Conservation (phyloP, 2,888 invertebrate genomes). For the Ormyrus labotus region DNA sequence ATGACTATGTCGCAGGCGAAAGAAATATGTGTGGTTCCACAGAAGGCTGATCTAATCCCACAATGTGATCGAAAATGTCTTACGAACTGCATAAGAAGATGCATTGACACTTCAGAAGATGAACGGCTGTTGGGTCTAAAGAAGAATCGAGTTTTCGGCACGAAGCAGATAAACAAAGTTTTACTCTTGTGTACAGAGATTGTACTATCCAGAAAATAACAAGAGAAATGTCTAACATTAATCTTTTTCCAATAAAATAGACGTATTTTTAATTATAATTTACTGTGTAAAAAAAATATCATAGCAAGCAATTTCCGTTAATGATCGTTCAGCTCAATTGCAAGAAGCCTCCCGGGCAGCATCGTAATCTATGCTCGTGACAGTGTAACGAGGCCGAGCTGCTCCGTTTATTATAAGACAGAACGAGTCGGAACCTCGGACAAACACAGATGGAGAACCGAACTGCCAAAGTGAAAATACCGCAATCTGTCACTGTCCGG, state of each 20-base stretch:
- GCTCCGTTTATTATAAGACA: not conserved
- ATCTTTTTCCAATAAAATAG: no score
- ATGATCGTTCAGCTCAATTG: slow-evolving; percentile 18
- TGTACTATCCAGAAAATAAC: slow-evolving; percentile 19
- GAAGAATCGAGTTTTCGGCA: slow-evolving; percentile 52
- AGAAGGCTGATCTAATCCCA: not conserved
- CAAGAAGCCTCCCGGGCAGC: not conserved
- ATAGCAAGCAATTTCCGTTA: slow-evolving; percentile 29
- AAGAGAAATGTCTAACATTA: no score
- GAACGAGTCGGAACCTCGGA: not conserved
- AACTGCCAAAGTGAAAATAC: slow-evolving; percentile 53
- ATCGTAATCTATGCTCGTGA: slow-evolving; percentile 26
- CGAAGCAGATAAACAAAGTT: slow-evolving; percentile 49
- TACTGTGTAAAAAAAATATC: no score
- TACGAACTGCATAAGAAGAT: slow-evolving; percentile 51
- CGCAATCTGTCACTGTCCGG: slow-evolving; percentile 55
- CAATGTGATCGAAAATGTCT: slow-evolving; percentile 59
- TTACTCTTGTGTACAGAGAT: slow-evolving; percentile 22
- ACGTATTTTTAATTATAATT: no score
- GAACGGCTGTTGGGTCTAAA: slow-evolving; percentile 50
- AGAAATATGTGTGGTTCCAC: slow-evolving; percentile 52
- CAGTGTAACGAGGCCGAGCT: slow-evolving; percentile 28
- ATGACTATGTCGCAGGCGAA: not conserved
- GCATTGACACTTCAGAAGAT: slow-evolving; percentile 55
- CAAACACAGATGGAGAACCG: not conserved